Conservation (phyloP, 2,888 invertebrate genomes). For the Gandaritis pyraliata region DNA sequence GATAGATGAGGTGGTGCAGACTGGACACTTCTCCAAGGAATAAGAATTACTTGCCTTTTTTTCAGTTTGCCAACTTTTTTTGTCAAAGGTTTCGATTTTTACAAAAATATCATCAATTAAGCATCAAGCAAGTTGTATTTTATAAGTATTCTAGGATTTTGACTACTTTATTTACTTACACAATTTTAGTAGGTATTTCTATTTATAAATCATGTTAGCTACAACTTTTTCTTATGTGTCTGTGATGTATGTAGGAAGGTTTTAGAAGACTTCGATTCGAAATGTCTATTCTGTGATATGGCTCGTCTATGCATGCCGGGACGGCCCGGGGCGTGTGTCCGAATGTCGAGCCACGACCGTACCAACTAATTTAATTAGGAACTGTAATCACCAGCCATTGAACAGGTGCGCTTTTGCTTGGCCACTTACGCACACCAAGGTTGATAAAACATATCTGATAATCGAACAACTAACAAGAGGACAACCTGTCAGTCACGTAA, state of each 20-base stretch:
- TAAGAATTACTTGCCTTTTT: background rate
- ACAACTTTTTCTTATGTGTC: no score
- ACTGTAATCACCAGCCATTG: constrained; percentile 30
- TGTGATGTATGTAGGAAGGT: no score
- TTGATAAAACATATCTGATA: background rate
- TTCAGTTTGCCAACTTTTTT: no score
- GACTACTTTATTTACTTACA: no score
- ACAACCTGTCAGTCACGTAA: no score
- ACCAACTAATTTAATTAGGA: constrained; percentile 39
- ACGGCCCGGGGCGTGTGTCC: constrained; percentile 53
- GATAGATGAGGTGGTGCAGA: constrained; percentile 39
- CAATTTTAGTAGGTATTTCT: no score
- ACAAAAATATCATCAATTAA: no score
- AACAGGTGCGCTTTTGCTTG: constrained; percentile 24
- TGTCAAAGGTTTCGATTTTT: no score
- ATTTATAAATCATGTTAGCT: no score
- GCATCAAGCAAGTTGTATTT: no score
- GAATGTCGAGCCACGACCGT: constrained; percentile 30
- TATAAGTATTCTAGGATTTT: no score
- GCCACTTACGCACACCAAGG: background rate
- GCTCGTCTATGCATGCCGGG: constrained; percentile 11
- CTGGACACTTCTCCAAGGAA: background rate
- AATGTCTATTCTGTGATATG: constrained; percentile 3
- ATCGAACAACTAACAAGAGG: no score
- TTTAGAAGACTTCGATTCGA: background rate